Evolutionary conservation across 2,888 invertebrate genomes (phyloP), one percentile per base, ranked within the genome.

Genomic region (Aspidapion aeneum): DNA sequence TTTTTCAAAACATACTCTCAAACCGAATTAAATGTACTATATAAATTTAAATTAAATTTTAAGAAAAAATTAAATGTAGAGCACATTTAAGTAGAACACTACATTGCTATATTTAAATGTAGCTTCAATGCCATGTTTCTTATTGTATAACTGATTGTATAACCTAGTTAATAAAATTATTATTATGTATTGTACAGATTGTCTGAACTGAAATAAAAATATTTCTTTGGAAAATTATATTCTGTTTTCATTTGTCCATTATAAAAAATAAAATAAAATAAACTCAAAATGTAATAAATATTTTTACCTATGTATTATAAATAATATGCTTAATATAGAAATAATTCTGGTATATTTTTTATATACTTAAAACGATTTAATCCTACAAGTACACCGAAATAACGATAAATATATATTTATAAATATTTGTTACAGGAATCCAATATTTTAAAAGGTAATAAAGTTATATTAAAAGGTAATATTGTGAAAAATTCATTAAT

Each of bases 201-300:
- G 80, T 80, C 80, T 80, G 80, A 80, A 79, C 79, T 80, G 80
- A 81, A 35, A 80, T 80, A 80, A 81, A n/a, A n/a, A 81, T 78
- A 79, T 79, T 79, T 78, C 79, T 80, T 81, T 80, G 78, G 78
- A 80, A 77, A 73, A 65, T 19, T n/a, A n/a, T n/a, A n/a, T n/a
- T n/a, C n/a, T n/a, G 9, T 12, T 12, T 48, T 57, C 12, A 48
- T 9, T 48, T 48, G 49, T 9, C n/a, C 9, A 9, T 48, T 9
- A n/a, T 48, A 48, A 48, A 48, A 12, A 12, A 12, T 48, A 48
- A 48, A 48, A 48, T n/a, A n/a, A 48, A 48, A 48, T 48, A 48
- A 48, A 48, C n/a, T n/a, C n/a, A n/a, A n/a, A n/a, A n/a, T n/a
- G n/a, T n/a, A n/a, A n/a, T n/a, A n/a, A n/a, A n/a, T n/a, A n/a